A percentile compares a stretch with the other conserved stretches of the same genome.
These are phyloP conservation scores for Eremobia ochroleuca DNA, from an alignment of 2,888 invertebrate species.

Conservation along the genomic window DNA sequence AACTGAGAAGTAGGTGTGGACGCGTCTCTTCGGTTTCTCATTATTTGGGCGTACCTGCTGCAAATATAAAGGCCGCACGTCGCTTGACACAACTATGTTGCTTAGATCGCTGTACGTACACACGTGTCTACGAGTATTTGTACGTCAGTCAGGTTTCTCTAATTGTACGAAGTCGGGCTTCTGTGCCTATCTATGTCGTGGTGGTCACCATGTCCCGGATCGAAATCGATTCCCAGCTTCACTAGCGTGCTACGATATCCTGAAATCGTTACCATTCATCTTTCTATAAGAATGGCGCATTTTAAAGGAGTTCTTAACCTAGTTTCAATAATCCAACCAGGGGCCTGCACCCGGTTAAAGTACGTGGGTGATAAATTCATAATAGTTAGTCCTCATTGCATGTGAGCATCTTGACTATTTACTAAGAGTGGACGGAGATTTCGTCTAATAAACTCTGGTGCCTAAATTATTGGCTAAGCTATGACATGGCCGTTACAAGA, in stretches of 20 bases:
- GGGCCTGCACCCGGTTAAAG: no score
- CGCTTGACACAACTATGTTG: not conserved
- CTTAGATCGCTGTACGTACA: not conserved
- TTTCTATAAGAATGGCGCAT: not conserved
- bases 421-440: not conserved
- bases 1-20: not conserved
- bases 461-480: not conserved
- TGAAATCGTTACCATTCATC: not conserved
- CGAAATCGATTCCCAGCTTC: slow-evolving; percentile 6
- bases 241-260: slow-evolving; percentile 6
- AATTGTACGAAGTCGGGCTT: not conserved
- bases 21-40: not conserved
- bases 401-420: not conserved
- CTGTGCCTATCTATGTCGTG: not conserved
- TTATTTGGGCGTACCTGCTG: not conserved
- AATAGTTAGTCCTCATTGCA: not conserved
- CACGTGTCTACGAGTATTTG: no score
- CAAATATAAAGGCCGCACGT: no score
- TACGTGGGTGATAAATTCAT: not conserved
- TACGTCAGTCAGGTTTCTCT: no score
- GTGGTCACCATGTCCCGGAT: not conserved
- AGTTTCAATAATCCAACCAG: not conserved
- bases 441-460: not conserved
- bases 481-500: not conserved
- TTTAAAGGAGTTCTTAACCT: not conserved